phyloP scores from a whole-genome alignment of 53 echinoderm and acorn worm genomes.

The Antedon mediterranea region DNA sequence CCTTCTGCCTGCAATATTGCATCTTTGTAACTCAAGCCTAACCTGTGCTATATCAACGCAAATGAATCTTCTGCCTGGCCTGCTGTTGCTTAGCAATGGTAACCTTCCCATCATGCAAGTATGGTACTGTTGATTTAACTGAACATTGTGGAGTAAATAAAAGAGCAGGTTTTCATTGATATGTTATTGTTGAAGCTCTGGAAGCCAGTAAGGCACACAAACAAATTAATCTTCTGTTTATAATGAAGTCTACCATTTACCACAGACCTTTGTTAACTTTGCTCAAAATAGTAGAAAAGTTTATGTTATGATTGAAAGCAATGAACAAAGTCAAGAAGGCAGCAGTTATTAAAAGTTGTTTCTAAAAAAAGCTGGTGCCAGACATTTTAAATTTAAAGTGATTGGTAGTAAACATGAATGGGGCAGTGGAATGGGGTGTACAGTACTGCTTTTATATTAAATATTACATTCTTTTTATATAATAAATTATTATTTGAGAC shows the following conservation, averaged over 20 bases:
- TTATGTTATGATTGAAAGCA: too few species aligned
- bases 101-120: not conserved
- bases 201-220: not conserved
- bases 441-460: too few species aligned
- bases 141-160: not conserved
- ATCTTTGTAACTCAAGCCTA: not conserved
- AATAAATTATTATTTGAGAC: too few species aligned
- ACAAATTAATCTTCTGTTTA: not conserved
- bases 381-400: too few species aligned
- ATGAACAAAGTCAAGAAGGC: too few species aligned
- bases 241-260: not conserved
- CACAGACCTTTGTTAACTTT: not conserved
- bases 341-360: too few species aligned
- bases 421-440: too few species aligned
- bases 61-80: not conserved
- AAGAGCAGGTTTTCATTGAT: not conserved
- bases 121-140: not conserved
- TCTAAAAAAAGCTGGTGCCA: too few species aligned
- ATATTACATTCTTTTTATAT: too few species aligned
- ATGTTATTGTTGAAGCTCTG: not conserved
- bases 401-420: too few species aligned
- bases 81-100: not conserved
- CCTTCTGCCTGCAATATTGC: too few species aligned
- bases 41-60: not conserved
- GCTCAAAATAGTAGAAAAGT: too few species aligned